Percentiles rank a stretch among this genome's conserved stretches.
These are phyloP conservation scores for Phyllotreta cruciferae DNA, from an alignment of 2,888 invertebrate species.

Conservation along the genomic window DNA sequence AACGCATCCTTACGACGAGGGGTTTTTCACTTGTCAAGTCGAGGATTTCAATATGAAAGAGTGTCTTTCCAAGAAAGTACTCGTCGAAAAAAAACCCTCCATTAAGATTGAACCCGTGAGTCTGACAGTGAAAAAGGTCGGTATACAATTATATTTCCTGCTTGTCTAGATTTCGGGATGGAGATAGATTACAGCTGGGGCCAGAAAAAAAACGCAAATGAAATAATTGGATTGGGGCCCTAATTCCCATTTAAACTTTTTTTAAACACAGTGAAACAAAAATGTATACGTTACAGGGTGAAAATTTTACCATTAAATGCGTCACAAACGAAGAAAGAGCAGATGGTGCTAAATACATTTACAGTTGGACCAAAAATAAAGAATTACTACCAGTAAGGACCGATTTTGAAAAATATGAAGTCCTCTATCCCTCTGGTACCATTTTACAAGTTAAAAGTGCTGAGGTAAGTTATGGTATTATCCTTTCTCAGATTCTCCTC, in stretches of 20 bases:
- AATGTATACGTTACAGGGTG: slow-evolving; percentile 68
- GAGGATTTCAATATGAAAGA: slow-evolving; percentile 73
- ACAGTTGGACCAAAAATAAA: slow-evolving; percentile 84
- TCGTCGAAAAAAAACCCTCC: slow-evolving; percentile 69
- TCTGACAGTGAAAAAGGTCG: slow-evolving; percentile 73
- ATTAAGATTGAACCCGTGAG: slow-evolving; percentile 75
- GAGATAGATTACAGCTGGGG: background rate
- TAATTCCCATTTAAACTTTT: background rate
- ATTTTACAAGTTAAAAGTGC: slow-evolving; percentile 80
- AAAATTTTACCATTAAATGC: slow-evolving; percentile 75
- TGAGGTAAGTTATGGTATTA: slow-evolving; percentile 64
- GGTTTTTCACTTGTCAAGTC: slow-evolving; percentile 81
- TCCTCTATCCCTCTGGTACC: slow-evolving; percentile 83
- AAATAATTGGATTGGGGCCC: slow-evolving; percentile 6
- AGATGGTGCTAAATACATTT: slow-evolving; percentile 72
- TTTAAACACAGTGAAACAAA: too few species aligned
- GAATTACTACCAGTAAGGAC: slow-evolving; percentile 76
- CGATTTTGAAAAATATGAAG: slow-evolving; percentile 83
- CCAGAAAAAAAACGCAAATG: slow-evolving; percentile 4
- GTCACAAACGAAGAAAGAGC: slow-evolving; percentile 71
- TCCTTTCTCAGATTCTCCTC: background rate
- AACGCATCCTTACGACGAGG: slow-evolving; percentile 74
- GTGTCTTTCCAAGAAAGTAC: slow-evolving; percentile 69
- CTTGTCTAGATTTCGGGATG: background rate
- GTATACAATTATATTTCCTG: slow-evolving; percentile 19